Conservation (phyloP, 1,140 invertebrate genomes). For the Drosophila paulistorum region DNA sequence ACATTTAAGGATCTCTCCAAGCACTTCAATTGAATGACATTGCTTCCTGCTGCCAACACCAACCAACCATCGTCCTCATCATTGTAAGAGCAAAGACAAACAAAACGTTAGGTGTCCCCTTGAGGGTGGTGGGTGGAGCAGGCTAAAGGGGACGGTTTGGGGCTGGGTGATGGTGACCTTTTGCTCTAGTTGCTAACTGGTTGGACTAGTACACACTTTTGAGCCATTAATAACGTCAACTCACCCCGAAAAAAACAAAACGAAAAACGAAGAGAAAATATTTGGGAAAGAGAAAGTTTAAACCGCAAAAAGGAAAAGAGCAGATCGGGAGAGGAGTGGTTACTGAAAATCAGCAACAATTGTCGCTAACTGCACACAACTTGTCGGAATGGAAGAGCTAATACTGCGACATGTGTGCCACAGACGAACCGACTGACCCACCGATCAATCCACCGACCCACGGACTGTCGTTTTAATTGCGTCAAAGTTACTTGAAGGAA, state of each 20-base stretch:
- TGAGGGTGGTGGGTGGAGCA: not conserved
- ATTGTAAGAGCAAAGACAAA: constrained; percentile 23
- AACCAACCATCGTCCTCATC: constrained; percentile 4
- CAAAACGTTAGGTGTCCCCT: constrained; percentile 6
- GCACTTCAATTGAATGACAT: constrained; percentile 1
- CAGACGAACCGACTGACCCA: not conserved
- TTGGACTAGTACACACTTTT: constrained; percentile 30
- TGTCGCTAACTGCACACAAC: constrained; percentile 40
- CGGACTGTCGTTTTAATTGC: not conserved
- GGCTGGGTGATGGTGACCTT: constrained; percentile 52
- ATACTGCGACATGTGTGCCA: not conserved
- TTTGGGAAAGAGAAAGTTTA: too few species aligned
- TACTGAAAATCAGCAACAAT: constrained; percentile 23
- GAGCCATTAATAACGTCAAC: constrained; percentile 62
- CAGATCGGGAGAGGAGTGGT: not conserved
- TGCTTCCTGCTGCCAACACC: constrained; percentile 9
- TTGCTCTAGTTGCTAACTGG: constrained; percentile 41
- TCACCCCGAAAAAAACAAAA: constrained; percentile 5
- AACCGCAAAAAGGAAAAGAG: not conserved
- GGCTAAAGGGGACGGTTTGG: too few species aligned
- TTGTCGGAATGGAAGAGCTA: constrained; percentile 34
- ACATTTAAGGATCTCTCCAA: constrained; percentile 8
- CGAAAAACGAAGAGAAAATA: not conserved
- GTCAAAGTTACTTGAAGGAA: not conserved
- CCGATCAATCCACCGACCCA: too few species aligned